phyloP scores from a whole-genome alignment of 23 tunicate genomes.

The Oikopleura dioica region DNA sequence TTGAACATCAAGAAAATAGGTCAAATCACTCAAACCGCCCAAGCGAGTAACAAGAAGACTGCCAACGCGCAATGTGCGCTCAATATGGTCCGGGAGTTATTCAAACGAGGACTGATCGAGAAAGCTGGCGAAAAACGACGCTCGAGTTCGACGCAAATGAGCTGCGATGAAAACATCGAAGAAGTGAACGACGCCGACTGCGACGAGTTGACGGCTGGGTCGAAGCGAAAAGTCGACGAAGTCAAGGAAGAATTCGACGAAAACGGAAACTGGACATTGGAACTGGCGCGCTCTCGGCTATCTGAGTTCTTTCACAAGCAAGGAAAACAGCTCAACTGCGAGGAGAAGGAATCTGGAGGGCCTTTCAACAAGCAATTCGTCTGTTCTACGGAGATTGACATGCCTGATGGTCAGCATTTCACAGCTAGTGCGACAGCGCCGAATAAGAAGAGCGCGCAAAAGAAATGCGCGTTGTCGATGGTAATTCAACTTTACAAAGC shows the following conservation, averaged over 20 bases:
- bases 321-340: constrained; percentile 23
- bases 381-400: background rate
- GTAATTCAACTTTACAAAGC: constrained; percentile 33
- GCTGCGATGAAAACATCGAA: constrained; percentile 17
- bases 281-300: constrained; percentile 41
- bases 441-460: constrained; percentile 50
- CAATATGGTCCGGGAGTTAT: constrained; percentile 50
- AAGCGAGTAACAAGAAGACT: constrained; percentile 66
- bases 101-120: constrained; percentile 32
- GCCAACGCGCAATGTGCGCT: constrained; percentile 76
- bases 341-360: constrained; percentile 17
- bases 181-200: background rate
- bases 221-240: background rate
- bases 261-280: constrained; percentile 79
- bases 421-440: constrained; percentile 22
- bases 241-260: constrained; percentile 38
- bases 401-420: constrained; percentile 11
- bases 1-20: constrained; percentile 43
- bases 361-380: constrained; percentile 3
- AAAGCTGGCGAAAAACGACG: constrained; percentile 31
- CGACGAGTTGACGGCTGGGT: background rate
- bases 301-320: constrained; percentile 46
- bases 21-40: background rate
- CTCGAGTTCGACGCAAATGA: constrained; percentile 10
- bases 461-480: constrained; percentile 36